Percentiles rank a stretch among this genome's conserved stretches.
Conservation (phyloP, 2,113 vertebrate genomes). For the Bagarius yarrelli region DNA sequence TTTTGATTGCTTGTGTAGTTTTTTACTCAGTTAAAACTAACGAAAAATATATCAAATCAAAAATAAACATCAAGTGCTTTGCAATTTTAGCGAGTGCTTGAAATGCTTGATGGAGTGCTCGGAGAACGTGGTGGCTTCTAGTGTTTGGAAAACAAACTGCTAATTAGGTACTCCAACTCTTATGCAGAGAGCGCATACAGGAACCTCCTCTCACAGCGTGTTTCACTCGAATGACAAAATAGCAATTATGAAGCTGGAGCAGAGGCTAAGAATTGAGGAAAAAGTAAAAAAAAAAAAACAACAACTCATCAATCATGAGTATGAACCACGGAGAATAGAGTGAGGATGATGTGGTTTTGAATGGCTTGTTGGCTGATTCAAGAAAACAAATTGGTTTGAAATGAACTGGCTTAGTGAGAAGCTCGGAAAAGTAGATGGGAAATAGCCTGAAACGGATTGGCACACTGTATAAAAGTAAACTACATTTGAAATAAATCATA, state of each 20-base stretch:
- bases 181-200: not conserved
- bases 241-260: conserved; percentile 31
- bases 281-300: conserved; percentile 11
- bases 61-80: not conserved
- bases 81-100: conserved; percentile 12
- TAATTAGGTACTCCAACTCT: conserved; percentile 35
- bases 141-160: conserved; percentile 39
- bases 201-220: conserved; percentile 18
- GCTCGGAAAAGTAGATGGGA: not conserved
- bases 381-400: conserved; percentile 10
- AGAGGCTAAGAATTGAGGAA: not conserved
- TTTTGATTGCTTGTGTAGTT: not conserved
- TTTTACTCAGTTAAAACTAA: conserved; percentile 7
- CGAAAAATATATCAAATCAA: not conserved
- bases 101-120: conserved; percentile 14
- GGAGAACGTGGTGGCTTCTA: conserved; percentile 3
- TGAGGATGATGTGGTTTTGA: not conserved
- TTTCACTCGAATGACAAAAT: conserved; percentile 26
- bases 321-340: not conserved
- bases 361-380: not conserved
- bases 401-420: conserved; percentile 2
- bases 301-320: conserved; percentile 33
- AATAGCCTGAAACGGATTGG: not conserved
- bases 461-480: not conserved
- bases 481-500: not conserved